Conservation (phyloP, 1,140 invertebrate genomes). For the Conus betulinus region DNA sequence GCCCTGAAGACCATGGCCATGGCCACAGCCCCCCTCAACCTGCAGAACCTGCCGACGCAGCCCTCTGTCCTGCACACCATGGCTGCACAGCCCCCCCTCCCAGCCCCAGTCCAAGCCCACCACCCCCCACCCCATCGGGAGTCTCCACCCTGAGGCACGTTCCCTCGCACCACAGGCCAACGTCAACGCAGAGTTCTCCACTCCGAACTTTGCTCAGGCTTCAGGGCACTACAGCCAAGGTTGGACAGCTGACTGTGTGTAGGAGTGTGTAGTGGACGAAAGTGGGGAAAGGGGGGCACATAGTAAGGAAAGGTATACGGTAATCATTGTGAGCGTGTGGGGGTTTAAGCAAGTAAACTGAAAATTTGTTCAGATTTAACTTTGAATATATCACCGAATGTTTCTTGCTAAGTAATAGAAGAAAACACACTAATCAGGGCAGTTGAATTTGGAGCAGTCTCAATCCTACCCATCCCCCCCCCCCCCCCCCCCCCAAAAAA, state of each 20-base stretch:
- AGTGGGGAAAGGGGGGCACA: too few relatives aligned
- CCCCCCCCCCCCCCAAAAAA: too few relatives aligned
- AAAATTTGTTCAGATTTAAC: too few relatives aligned
- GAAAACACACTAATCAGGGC: too few relatives aligned
- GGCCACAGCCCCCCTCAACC: neutral
- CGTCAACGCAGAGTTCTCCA: slow-evolving; percentile 1
- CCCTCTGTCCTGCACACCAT: neutral
- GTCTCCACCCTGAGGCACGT: neutral
- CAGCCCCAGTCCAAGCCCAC: neutral
- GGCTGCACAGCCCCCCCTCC: neutral
- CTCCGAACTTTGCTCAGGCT: slow-evolving; percentile 32
- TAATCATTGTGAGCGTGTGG: too few relatives aligned
- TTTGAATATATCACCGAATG: too few relatives aligned
- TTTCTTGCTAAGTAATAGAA: too few relatives aligned
- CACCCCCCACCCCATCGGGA: neutral
- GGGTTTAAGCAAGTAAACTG: too few relatives aligned
- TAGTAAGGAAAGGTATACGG: too few relatives aligned
- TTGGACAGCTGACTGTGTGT: neutral
- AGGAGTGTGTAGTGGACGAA: too few relatives aligned
- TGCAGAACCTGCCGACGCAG: neutral
- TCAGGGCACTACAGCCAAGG: slow-evolving; percentile 13
- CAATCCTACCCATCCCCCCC: too few relatives aligned
- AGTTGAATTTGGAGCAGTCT: too few relatives aligned
- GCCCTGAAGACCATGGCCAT: neutral
- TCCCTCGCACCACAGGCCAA: neutral